Percentiles rank a stretch among this genome's conserved stretches.
These are phyloP conservation scores for Numenius phaeopus DNA, from an alignment of 2,797 vertebrate species.

Conservation along the genomic window DNA sequence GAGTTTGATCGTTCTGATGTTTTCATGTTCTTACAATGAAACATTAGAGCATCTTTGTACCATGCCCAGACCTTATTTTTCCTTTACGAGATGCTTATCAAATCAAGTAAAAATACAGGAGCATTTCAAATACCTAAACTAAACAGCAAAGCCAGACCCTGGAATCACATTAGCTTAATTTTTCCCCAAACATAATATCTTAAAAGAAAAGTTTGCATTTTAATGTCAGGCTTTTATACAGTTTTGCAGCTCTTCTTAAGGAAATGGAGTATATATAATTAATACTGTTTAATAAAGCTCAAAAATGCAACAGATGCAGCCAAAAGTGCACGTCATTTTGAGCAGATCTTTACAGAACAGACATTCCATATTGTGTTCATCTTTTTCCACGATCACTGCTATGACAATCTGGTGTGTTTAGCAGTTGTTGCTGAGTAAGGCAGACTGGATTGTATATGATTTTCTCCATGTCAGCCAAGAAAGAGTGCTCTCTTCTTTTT, in stretches of 20 bases:
- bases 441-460: conserved; percentile 75
- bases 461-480: conserved; percentile 73
- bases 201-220: conserved; percentile 29
- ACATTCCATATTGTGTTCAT: conserved; percentile 78
- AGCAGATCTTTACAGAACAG: conserved; percentile 77
- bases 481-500: conserved; percentile 45
- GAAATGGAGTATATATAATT: conserved; percentile 62
- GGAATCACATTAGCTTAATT: background rate
- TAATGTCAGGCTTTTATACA: conserved; percentile 7
- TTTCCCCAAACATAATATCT: background rate
- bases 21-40: background rate
- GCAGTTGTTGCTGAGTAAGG: conserved; percentile 76
- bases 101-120: conserved; percentile 14
- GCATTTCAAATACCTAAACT: background rate
- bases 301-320: conserved; percentile 76
- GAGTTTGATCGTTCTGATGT: background rate
- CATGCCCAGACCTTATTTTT: background rate
- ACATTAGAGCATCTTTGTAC: background rate
- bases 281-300: conserved; percentile 77
- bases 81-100: background rate
- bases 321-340: conserved; percentile 74
- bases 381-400: conserved; percentile 71
- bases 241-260: conserved; percentile 39
- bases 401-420: conserved; percentile 75
- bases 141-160: conserved; percentile 22